These are phyloP conservation scores for Sander vitreus DNA, from an alignment of 2,113 vertebrate genomes.

Conservation along the genomic window DNA sequence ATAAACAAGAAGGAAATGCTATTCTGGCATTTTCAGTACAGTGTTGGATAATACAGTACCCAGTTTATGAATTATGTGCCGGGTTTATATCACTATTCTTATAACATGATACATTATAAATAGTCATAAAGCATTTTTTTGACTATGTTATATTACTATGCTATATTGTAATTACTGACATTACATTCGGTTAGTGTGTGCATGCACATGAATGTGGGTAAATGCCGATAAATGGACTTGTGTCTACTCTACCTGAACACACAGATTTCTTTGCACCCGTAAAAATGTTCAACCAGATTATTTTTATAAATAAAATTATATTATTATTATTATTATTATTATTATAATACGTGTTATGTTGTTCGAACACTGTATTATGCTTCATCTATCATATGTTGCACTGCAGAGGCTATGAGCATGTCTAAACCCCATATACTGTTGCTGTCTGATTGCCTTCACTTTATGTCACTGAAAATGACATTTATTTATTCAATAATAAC, in stretches of 20 bases:
- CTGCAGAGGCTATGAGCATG: slow-evolving; percentile 3
- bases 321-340: no score
- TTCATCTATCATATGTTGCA: slow-evolving; percentile 41
- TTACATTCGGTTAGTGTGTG: slow-evolving; percentile 1
- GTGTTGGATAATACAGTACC: slow-evolving; percentile 58
- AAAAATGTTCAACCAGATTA: neutral
- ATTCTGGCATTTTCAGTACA: slow-evolving; percentile 60
- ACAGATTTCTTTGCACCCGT: neutral
- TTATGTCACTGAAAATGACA: slow-evolving; percentile 57
- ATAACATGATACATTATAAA: slow-evolving; percentile 23
- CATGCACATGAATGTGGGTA: no score
- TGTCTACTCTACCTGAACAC: neutral
- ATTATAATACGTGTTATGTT: neutral
- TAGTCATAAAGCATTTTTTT: slow-evolving; percentile 1
- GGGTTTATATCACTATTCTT: slow-evolving; percentile 23
- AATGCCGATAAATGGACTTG: neutral
- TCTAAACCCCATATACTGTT: slow-evolving; percentile 8
- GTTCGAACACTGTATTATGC: slow-evolving; percentile 1
- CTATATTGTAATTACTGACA: slow-evolving; percentile 33
- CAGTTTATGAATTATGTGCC: slow-evolving; percentile 57
- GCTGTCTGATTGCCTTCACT: slow-evolving; percentile 38
- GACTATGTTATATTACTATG: slow-evolving; percentile 18
- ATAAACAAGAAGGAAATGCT: slow-evolving; percentile 71
- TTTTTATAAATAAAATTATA: no score
- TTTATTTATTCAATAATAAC: slow-evolving; percentile 68